Evolutionary conservation across 2,888 invertebrate species (phyloP), one percentile per base, ranked within the genome.

Genomic region (Diarsia mendica): DNA sequence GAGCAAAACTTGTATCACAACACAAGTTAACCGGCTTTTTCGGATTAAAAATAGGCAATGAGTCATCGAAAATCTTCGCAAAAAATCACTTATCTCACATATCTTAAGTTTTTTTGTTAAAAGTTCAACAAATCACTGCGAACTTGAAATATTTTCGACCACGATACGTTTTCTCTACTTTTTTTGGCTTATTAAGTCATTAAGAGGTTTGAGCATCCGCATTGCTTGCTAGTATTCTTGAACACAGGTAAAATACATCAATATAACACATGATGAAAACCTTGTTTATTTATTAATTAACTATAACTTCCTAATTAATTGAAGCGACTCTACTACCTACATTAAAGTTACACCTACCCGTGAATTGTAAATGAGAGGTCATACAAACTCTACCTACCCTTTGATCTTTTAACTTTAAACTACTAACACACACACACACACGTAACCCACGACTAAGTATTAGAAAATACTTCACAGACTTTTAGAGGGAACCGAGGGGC

Each of bases 341-440:
- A 48, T 64, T 44, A 65, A 48, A 33, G 8, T 44, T 18, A 33
- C 18, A 49, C 13, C n/a, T 60, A 18, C 9, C 4, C 0, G 5
- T 28, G 9, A 66, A 2, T 74, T 53, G n/a, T 55, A 28, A 75
- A 65, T n/a, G 11, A 53, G 15, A 68, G 60, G 58, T 61, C 23
- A 64, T 28, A 82, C 13, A 23, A 72, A 63, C 11, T 33, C 15
- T n/a, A n/a, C n/a, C 49, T 18, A 48, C 13, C 28, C 48, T 70
- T 63, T 66, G 39, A 77, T 68, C n/a, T 39, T n/a, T 48, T 11
- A 39, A 60, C 51, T 61, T 78, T 65, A 46, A 55, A 55, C 53
- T 28, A 51, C 39, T 39, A 39, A 39, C 39, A 39, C 39, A 39
- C 39, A 39, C 39, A 39, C 39, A 39, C 28, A 28, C 28, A 28